Evolutionary conservation across 2,113 vertebrate species (phyloP).

Genomic region (Bambusicola thoracicus): DNA sequence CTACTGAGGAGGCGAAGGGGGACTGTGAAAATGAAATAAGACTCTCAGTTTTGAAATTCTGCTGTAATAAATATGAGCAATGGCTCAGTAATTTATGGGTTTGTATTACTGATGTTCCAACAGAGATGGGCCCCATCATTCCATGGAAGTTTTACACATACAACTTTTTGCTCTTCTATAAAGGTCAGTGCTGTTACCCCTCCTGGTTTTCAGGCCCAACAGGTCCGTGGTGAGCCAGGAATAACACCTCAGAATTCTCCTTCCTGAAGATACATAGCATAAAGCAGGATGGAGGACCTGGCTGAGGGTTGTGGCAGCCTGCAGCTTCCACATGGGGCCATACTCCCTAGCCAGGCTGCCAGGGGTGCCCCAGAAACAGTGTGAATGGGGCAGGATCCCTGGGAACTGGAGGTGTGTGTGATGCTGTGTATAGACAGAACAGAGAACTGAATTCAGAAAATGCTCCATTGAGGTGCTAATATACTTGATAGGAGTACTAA

Average conservation of each 20-base stretch:
- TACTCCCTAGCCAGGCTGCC: neutral
- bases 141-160: neutral
- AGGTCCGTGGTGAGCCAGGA: neutral
- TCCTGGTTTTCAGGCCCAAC: neutral
- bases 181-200: accelerated
- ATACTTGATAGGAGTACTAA: neutral
- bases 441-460: neutral
- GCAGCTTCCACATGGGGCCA: neutral
- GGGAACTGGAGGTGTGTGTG: neutral
- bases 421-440: neutral
- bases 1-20: accelerated
- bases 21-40: neutral
- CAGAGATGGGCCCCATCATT: neutral
- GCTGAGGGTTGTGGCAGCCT: neutral
- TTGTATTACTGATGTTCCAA: neutral
- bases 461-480: neutral
- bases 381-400: neutral
- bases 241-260: neutral
- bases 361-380: neutral
- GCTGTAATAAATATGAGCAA: neutral
- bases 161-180: neutral
- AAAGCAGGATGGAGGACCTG: accelerated
- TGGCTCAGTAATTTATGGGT: neutral
- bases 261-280: neutral
- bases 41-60: neutral